A percentile compares a stretch with the other conserved stretches of the same genome.
Conservation (phyloP, 2,888 invertebrate species). For the Cistogaster globosa region DNA sequence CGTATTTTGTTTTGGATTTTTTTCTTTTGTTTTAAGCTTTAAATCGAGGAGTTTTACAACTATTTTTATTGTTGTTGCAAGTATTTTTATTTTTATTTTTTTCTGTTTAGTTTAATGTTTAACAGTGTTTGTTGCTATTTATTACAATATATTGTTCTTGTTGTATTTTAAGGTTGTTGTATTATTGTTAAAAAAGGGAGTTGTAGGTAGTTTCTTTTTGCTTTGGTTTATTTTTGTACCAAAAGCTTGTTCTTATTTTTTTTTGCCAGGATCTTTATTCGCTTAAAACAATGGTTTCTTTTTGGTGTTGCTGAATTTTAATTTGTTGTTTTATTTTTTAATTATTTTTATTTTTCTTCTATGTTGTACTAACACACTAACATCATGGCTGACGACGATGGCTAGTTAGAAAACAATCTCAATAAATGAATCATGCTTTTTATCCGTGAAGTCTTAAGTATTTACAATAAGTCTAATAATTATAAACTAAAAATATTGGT, state of each 20-base stretch:
- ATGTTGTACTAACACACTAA: not conserved
- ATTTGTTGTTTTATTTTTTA: slow-evolving; percentile 51
- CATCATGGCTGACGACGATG: not conserved
- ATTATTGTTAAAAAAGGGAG: slow-evolving; percentile 54
- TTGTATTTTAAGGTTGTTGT: slow-evolving; percentile 61
- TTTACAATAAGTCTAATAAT: too few relatives aligned
- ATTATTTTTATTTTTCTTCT: not conserved
- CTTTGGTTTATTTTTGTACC: slow-evolving; percentile 31
- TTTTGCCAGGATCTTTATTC: slow-evolving; percentile 51
- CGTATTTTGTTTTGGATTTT: slow-evolving; percentile 58
- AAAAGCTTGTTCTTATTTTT: not conserved
- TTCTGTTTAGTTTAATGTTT: slow-evolving; percentile 69
- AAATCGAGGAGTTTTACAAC: slow-evolving; percentile 70
- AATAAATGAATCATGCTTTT: slow-evolving; percentile 50
- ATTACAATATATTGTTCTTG: slow-evolving; percentile 26
- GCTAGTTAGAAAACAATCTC: slow-evolving; percentile 19
- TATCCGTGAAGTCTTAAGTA: not conserved
- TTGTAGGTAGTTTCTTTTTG: slow-evolving; percentile 57
- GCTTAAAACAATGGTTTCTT: slow-evolving; percentile 15
- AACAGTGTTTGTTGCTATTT: slow-evolving; percentile 68
- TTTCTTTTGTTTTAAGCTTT: slow-evolving; percentile 61
- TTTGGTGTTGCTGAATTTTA: slow-evolving; percentile 39
- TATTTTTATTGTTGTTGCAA: slow-evolving; percentile 64
- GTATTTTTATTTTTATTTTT: slow-evolving; percentile 25
- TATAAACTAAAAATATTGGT: too few relatives aligned